Percentiles rank a stretch among this genome's conserved stretches.
Conservation (phyloP, 2,888 invertebrate genomes). For the Crocallis elinguaria region DNA sequence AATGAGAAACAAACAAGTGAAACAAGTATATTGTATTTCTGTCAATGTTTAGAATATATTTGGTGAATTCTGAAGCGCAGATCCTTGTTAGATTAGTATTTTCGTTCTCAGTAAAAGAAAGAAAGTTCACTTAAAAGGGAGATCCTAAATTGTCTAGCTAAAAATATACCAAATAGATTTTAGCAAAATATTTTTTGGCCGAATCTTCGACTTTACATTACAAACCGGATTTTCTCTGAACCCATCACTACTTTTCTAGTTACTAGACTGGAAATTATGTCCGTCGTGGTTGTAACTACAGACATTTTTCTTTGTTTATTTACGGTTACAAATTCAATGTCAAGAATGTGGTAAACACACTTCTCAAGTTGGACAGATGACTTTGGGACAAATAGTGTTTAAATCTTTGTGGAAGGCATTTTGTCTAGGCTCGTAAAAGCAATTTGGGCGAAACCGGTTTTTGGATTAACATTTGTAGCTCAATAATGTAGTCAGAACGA, state of each 20-base stretch:
- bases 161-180: too few species aligned
- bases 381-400: not conserved
- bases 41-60: not conserved
- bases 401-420: not conserved
- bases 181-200: too few species aligned
- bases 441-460: not conserved
- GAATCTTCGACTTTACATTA: not conserved
- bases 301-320: conserved; percentile 22
- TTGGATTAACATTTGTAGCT: too few species aligned
- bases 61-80: not conserved
- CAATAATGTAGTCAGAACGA: too few species aligned
- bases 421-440: not conserved
- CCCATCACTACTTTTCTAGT: conserved; percentile 20
- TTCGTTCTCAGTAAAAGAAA: too few species aligned
- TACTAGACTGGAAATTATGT: conserved; percentile 39
- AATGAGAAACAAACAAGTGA: too few species aligned
- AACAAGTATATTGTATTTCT: too few species aligned
- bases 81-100: not conserved
- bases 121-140: too few species aligned
- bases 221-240: not conserved
- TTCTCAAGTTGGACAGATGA: conserved; percentile 14
- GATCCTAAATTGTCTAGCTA: too few species aligned
- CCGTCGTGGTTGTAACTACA: conserved; percentile 14
- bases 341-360: conserved; percentile 17
- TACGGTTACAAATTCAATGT: conserved; percentile 17